Base-by-base conservation (phyloP, 2,797 vertebrate genomes). In the Remorina albescens region DNA sequence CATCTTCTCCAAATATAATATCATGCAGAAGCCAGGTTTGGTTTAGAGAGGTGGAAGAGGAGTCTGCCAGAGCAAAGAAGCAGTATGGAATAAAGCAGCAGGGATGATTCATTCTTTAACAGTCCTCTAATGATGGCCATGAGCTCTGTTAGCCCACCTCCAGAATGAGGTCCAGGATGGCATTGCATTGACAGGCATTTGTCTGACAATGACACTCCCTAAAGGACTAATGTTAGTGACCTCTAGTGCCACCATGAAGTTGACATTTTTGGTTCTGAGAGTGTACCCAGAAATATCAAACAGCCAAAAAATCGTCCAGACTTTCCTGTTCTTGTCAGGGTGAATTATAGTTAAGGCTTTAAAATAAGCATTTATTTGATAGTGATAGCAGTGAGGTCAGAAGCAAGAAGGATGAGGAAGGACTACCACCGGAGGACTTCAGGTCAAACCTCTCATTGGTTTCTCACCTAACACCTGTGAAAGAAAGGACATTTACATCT, bases 1-100 rank as follows among this genome's bases (percentile, higher is more conserved):
- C 65, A 56, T 15, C 63, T 49, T 41, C 53, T 76, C 68, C 67
- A 83, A 77, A 49, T 8, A 47, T n/a, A 76, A 74, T 55, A 51
- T 51, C 23, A 36, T 21, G 37, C 30, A 56, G 50, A 64, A 51
- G 49, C 50, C 51, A 44, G 7, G 63, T 68, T 53, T 70, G 51
- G 46, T 56, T 2, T 36, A 36, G 34, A 32, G 50, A 59, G 34
- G 30, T 69, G 71, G 57, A 51, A 67, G 57, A 76, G 23, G 32
- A 56, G 47, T 13, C 30, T 54, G 36, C 49, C 11, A 46, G 37
- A 61, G 54, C 53, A 67, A 68, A 71, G 30, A 72, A 69, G 11
- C 18, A 58, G 30, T 34, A 36, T 64, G 55, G 56, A 41, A 37
- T 37, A 34, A 49, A n/a, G 34, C 8, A 36, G 59, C 26, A 66